Evolutionary conservation across 2,113 vertebrate species (phyloP).

Genomic region (Percina caprodes): DNA sequence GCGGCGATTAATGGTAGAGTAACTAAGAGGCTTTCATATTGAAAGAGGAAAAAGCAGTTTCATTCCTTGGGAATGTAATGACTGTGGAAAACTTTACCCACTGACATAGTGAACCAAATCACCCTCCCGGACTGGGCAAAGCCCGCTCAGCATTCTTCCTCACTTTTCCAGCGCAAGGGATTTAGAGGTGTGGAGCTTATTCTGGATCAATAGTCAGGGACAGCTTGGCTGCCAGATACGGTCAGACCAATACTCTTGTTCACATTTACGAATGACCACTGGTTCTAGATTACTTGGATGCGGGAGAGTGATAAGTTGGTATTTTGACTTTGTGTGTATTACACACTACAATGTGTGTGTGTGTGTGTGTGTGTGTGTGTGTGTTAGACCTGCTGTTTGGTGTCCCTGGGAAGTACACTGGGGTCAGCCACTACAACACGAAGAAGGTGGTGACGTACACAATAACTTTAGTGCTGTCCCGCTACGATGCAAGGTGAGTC

Average conservation of each 20-base stretch:
- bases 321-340: background rate
- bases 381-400: constrained; percentile 93
- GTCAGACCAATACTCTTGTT: constrained; percentile 12
- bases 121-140: background rate
- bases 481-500: constrained; percentile 90
- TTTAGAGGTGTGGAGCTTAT: constrained; percentile 28
- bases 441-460: constrained; percentile 92
- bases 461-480: constrained; percentile 90
- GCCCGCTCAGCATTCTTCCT: constrained; percentile 36
- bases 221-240: constrained; percentile 6
- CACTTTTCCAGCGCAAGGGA: constrained; percentile 35
- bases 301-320: background rate
- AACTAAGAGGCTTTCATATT: constrained; percentile 49
- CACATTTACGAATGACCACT: background rate
- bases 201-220: constrained; percentile 3
- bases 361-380: constrained; percentile 45
- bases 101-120: constrained; percentile 62
- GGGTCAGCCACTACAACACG: constrained; percentile 90
- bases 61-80: constrained; percentile 34
- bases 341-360: background rate
- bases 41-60: constrained; percentile 39
- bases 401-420: constrained; percentile 91
- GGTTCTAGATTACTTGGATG: background rate
- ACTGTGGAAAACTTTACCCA: constrained; percentile 45
- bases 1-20: constrained; percentile 35